Base-by-base conservation (phyloP, 2,113 vertebrate species). In the Gambusia holbrooki region DNA sequence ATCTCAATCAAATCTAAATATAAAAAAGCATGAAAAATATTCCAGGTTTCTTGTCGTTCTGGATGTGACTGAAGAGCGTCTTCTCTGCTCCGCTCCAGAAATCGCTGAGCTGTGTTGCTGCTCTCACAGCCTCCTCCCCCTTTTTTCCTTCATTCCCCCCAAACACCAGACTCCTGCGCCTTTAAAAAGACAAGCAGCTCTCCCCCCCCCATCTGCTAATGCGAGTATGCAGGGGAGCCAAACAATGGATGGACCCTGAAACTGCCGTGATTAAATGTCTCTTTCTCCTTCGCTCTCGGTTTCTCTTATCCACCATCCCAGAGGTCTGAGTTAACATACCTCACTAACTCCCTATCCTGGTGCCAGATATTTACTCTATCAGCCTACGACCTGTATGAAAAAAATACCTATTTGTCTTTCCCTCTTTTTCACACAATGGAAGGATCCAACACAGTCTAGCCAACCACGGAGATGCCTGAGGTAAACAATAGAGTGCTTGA, bases 111-210 rank as follows among this genome's bases (percentile, higher is more conserved):
- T 73, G 87, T 89, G 89, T 84, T 89, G 88, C 78, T 80, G 82
- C 73, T 89, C 82, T 74, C 54, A 2, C 77, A 80, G 82, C 86
- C 89, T 90, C 91, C 92, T 92, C 92, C 91, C 89, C 89, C 90
- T 75, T 85, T 82, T 73, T 70, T 68, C 83, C 79, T 83, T 85
- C 85, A 48, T 75, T 77, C 79, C 82, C 85, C 89, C 86, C 85
- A 51, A 61, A 83, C 82, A 89, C 77, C 76, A 83, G 81, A 74
- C 82, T 88, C 84, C 88, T 90, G 84, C 66, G 78, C 80, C 81
- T 93, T 92, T 93, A 94, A 94, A 94, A 91, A 93, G 83, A 92
- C 90, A 87, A 90, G 91, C 91, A 89, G 90, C 87, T 82, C 89
- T 89, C 17, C 14, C 79, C 32, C 42, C 32, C 79, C 25, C 27